Conservation (phyloP, 2,797 vertebrate species). For the Tamandua tetradactyla region DNA sequence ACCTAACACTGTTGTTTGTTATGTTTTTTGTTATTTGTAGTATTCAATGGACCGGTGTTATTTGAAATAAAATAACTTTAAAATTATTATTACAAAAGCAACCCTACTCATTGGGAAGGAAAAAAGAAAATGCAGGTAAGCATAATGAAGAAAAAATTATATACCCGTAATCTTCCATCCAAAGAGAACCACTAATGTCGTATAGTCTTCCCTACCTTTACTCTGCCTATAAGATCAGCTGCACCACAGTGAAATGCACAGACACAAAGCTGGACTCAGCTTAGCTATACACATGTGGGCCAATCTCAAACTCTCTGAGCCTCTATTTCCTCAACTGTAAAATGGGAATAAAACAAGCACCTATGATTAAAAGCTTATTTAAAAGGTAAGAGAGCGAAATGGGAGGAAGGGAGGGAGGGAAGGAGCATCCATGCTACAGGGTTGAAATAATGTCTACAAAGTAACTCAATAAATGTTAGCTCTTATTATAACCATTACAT, state of each 20-base stretch:
- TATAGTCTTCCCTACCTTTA: not conserved
- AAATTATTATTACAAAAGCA: not conserved
- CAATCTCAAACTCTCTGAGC: not conserved
- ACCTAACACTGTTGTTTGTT: no score
- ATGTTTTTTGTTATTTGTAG: not conserved
- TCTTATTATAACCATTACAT: not conserved
- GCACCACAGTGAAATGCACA: accelerated
- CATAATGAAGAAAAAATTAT: not conserved
- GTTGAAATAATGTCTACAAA: constrained; percentile 15
- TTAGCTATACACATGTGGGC: not conserved
- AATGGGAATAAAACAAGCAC: not conserved
- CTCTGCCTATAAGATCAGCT: not conserved
- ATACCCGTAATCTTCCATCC: not conserved
- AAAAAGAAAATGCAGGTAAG: not conserved
- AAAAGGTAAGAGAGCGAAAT: not conserved
- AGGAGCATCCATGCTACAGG: not conserved
- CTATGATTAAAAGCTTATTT: not conserved
- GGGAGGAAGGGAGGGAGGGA: no score
- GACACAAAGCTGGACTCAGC: not conserved
- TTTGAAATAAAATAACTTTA: not conserved
- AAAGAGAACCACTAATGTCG: not conserved
- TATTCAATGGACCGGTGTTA: not conserved
- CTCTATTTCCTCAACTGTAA: not conserved
- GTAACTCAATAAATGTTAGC: not conserved
- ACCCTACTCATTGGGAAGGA: not conserved